phyloP scores from a whole-genome alignment of 2,888 invertebrate species.

The Anthrax anthrax region DNA sequence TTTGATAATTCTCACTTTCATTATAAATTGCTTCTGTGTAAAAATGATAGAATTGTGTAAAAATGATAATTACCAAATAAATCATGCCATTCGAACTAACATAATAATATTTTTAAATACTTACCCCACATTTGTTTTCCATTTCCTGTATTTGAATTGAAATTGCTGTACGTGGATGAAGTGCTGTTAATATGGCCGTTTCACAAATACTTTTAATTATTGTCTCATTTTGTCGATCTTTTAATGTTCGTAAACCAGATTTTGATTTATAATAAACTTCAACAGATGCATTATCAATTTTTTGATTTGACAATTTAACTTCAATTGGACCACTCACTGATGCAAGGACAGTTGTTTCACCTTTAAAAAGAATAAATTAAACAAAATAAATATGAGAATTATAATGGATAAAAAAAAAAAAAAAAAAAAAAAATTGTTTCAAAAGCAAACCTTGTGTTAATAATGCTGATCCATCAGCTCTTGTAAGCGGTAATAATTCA shows the following conservation, averaged over 20 bases:
- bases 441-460: conserved; percentile 52
- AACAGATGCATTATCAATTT: conserved; percentile 62
- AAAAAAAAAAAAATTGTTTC: background rate
- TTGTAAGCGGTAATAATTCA: conserved; percentile 55
- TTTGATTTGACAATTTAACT: conserved; percentile 57
- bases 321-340: conserved; percentile 76
- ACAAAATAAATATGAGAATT: background rate
- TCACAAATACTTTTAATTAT: conserved; percentile 65
- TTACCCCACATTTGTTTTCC: conserved; percentile 69
- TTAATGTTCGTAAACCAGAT: conserved; percentile 54
- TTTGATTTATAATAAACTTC: conserved; percentile 67
- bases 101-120: conserved; percentile 8
- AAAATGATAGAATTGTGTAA: no score
- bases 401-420: background rate
- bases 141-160: conserved; percentile 72
- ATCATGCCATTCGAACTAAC: no score
- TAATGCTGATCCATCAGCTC: conserved; percentile 66
- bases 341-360: conserved; percentile 60
- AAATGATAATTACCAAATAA: no score
- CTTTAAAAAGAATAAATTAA: conserved; percentile 36
- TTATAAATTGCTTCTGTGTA: no score
- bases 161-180: conserved; percentile 71
- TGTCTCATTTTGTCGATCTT: conserved; percentile 59
- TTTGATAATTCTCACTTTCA: no score
- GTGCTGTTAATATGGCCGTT: conserved; percentile 48